phyloP scores from a whole-genome alignment of 2,113 vertebrate species.

The Callorhinus ursinus region DNA sequence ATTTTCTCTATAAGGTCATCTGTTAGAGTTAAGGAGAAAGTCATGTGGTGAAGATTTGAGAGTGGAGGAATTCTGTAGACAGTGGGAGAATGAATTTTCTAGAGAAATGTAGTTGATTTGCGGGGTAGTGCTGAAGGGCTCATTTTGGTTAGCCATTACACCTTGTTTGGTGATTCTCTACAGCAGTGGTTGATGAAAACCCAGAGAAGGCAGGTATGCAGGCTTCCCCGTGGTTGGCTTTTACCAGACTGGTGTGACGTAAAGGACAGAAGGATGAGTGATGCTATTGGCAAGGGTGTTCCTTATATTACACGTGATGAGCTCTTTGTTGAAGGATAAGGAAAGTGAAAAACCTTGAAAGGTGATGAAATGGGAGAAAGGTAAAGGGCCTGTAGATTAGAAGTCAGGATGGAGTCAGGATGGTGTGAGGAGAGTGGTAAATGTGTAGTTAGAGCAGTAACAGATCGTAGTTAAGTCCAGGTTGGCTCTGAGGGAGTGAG shows the following conservation, averaged over 20 bases:
- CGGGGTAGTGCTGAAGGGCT: background rate
- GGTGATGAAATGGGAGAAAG: background rate
- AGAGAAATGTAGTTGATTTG: background rate
- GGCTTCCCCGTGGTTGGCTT: background rate
- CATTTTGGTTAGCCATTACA: background rate
- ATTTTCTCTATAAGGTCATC: background rate
- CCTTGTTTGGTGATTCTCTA: background rate
- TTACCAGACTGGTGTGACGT: background rate
- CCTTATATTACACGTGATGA: background rate
- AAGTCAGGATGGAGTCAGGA: background rate
- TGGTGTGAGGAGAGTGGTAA: background rate
- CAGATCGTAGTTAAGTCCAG: background rate
- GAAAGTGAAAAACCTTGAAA: background rate
- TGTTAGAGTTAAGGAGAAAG: background rate
- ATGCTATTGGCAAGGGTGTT: background rate
- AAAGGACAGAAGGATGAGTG: background rate
- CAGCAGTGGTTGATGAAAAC: background rate
- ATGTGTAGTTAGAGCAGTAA: background rate
- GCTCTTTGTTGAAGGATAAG: background rate
- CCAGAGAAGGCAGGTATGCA: background rate
- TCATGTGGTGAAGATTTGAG: background rate
- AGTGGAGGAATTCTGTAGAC: background rate
- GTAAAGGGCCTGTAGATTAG: background rate
- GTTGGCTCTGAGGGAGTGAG: too few species aligned
- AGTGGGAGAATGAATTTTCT: background rate